phyloP scores from a whole-genome alignment of 2,113 vertebrate species.

The Ceyx melanurus region DNA sequence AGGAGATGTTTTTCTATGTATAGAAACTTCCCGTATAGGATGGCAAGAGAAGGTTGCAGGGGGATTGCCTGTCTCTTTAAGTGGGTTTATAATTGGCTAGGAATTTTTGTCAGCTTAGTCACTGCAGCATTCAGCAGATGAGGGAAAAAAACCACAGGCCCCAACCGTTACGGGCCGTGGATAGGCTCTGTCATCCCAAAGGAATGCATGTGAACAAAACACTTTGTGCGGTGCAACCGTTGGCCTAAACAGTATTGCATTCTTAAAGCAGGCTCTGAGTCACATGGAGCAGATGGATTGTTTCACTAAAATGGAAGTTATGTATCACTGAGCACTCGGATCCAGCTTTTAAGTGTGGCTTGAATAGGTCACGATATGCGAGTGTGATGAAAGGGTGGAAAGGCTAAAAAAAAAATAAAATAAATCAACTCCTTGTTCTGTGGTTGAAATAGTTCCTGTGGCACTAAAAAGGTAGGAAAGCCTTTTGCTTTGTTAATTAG shows the following conservation, averaged over 20 bases:
- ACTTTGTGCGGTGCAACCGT: constrained; percentile 74
- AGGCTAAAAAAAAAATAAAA: neutral
- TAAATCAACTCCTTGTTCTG: neutral
- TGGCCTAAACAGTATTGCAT: constrained; percentile 75
- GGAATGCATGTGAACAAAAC: constrained; percentile 82
- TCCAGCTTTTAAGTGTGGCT: neutral
- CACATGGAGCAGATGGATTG: constrained; percentile 76
- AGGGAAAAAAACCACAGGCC: constrained; percentile 75
- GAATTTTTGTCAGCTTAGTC: constrained; percentile 82
- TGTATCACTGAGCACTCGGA: constrained; percentile 12
- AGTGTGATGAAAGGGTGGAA: neutral
- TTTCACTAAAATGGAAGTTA: constrained; percentile 75
- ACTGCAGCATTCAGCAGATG: constrained; percentile 71
- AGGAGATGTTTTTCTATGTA: constrained; percentile 62
- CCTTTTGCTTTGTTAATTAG: neutral
- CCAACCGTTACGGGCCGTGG: constrained; percentile 72
- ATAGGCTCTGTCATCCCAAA: constrained; percentile 80
- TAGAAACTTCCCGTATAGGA: constrained; percentile 68
- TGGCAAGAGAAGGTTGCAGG: constrained; percentile 41
- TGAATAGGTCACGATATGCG: neutral
- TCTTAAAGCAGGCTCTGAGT: constrained; percentile 72
- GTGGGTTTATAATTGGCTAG: constrained; percentile 77
- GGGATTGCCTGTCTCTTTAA: constrained; percentile 73
- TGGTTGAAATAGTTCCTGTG: constrained; percentile 2
- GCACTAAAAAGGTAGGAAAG: neutral